Evolutionary conservation across 2,888 invertebrate genomes (phyloP), one percentile per base, ranked within the genome.

Genomic region (Dascillus cervinus): DNA sequence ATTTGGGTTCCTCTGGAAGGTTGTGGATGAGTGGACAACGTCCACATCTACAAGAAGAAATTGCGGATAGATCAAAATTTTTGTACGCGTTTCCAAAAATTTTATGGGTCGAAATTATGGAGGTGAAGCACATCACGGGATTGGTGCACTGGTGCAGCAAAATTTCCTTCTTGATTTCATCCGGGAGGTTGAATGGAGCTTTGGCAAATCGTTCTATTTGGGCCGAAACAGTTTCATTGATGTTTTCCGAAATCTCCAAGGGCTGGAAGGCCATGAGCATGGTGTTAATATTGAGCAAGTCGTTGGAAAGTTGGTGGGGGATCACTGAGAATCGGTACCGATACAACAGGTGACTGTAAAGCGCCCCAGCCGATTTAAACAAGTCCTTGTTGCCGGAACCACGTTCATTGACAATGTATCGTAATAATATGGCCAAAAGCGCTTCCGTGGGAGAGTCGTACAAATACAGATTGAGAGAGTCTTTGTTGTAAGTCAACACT

Each of bases 271-370:
- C 26, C 4, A 15, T 3, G 1, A 9, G 3, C 3, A 26, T 6
- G 8, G 13, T n/a, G n/a, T 26, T 26, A 6, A 26, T 15, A 3
- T 14, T 14, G 2, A 3, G 1, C 5, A 26, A 11, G 9, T 26
- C 26, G n/a, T 12, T 14, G 8, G 26, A 19, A n/a, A 9, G 11
- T 2, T 2, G 1, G 2, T 11, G 17, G 3, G 25, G 25, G 2
- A 13, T 9, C 2, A 4, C 5, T n/a, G 15, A 9, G 13, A 14
- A 25, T 2, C 25, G 13, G n/a, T 12, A 3, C 22, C 15, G 13
- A 15, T 26, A 34, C 4, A 25, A 8, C 13, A 34, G 11, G 5
- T 26, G 20, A 5, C 34, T 25, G 11, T 29, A 19, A n/a, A 29
- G 12, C 3, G 21, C 21, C 1, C 15, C 26, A n/a, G 25, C 15